Evolutionary conservation across 1,140 invertebrate species (phyloP), one percentile per base, ranked within the genome.

Genomic region (Saxidomus purpurata): DNA sequence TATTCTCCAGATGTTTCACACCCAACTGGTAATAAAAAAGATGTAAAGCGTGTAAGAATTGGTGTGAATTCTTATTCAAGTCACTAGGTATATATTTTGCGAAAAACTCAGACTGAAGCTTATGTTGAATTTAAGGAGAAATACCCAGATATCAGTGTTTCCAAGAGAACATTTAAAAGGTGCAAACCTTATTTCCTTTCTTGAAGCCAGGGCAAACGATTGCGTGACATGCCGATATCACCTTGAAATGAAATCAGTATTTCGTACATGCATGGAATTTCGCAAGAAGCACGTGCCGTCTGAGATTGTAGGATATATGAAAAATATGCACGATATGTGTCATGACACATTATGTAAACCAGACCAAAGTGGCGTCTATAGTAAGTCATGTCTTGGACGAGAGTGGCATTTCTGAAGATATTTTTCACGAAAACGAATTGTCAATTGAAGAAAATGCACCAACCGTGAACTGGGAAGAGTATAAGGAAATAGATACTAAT

Each of bases 71-170:
- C 43, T 19, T 85, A 85, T 43, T 52, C 69, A 52, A 52, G 43
- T 52, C 82, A 85, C 34, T 13, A 22, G 25, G 31, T 74, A 52
- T 38, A 85, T 28, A 25, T 69, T 49, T 31, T 85, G n/a, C 38
- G 67, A 55, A 85, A 85, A 71, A 71, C 82, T 43, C 82, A 85
- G 34, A 49, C 69, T 49, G 82, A 85, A 74, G 49, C 38, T 52
- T 71, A 34, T 38, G 22, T 28, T 22, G 63, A 85, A 22, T 85
- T 85, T 28, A 85, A 71, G 28, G n/a, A 74, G n/a, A 49, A n/a
- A 1, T n/a, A 84, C 49, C 59, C 59, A 4, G 63, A 85, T 38
- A 74, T 85, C 28, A 85, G 34, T 22, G 69, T 71, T n/a, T 74
- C 40, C 22, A 63, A 74, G 36, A 28, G 82, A 22, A 36, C 28